Percentiles rank a stretch among this genome's conserved stretches.
Evolutionary conservation across 2,113 vertebrate species (phyloP).

Genomic region (Leucoraja erinaceus): DNA sequence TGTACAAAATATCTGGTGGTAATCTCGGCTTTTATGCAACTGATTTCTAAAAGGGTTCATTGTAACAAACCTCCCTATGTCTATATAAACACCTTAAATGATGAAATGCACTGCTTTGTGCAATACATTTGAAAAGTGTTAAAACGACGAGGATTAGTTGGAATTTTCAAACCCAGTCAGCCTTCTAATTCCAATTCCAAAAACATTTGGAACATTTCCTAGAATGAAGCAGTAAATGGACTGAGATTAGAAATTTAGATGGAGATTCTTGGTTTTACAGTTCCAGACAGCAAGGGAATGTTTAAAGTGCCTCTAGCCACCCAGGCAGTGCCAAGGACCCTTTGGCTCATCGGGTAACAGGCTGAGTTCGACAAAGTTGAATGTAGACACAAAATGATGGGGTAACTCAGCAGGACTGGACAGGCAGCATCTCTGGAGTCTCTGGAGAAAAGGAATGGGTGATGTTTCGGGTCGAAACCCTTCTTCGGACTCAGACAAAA

Average conservation of each 20-base stretch:
- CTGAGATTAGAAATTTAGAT: background rate
- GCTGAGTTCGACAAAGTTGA: background rate
- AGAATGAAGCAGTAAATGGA: background rate
- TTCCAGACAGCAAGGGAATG: background rate
- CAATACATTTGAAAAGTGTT: background rate
- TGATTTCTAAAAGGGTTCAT: background rate
- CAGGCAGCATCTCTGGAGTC: too few species aligned
- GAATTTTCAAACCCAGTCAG: background rate
- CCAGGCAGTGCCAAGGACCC: background rate
- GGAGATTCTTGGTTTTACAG: background rate
- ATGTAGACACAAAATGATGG: too few species aligned
- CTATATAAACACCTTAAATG: background rate
- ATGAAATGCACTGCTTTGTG: background rate
- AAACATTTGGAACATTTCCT: background rate
- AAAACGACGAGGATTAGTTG: background rate
- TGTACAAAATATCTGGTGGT: background rate
- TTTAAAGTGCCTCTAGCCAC: background rate
- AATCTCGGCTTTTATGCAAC: background rate
- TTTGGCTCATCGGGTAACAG: background rate
- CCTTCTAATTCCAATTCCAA: background rate
- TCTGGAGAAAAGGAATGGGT: too few species aligned
- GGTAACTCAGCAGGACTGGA: too few species aligned
- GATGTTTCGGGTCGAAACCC: too few species aligned
- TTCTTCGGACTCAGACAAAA: too few species aligned
- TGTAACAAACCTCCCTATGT: background rate